These are phyloP conservation scores for Callospermophilus lateralis DNA, from an alignment of 2,113 vertebrate genomes.

Conservation along the genomic window DNA sequence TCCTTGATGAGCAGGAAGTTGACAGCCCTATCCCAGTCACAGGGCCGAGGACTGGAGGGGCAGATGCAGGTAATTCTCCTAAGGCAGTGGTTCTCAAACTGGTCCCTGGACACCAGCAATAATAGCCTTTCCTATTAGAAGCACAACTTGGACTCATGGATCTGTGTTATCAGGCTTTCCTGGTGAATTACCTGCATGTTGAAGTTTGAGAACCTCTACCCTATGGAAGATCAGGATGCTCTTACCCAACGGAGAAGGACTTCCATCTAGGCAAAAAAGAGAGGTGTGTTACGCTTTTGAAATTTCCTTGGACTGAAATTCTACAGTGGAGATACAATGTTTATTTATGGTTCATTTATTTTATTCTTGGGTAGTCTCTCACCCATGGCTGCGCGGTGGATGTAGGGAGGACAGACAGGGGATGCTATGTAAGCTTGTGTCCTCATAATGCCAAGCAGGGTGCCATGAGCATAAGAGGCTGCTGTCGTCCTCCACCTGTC, in stretches of 20 bases:
- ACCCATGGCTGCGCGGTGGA: neutral
- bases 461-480: too few relatives aligned
- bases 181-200: neutral
- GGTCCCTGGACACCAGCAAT: neutral
- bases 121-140: neutral
- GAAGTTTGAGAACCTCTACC: neutral
- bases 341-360: neutral
- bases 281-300: neutral
- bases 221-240: neutral
- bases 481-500: neutral
- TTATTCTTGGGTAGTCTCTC: neutral
- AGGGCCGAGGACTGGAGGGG: neutral
- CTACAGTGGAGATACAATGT: neutral
- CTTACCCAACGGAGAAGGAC: neutral
- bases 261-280: neutral
- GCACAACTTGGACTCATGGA: neutral
- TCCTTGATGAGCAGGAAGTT: neutral
- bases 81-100: neutral
- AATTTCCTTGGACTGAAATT: neutral
- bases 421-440: neutral
- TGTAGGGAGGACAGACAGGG: neutral
- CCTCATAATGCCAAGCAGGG: neutral
- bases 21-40: neutral
- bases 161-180: neutral
- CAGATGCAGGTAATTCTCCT: neutral